A percentile compares a stretch with the other conserved stretches of the same genome.
These are phyloP conservation scores for Acanthopleura granulata DNA, from an alignment of 2,888 invertebrate species.

Conservation along the genomic window DNA sequence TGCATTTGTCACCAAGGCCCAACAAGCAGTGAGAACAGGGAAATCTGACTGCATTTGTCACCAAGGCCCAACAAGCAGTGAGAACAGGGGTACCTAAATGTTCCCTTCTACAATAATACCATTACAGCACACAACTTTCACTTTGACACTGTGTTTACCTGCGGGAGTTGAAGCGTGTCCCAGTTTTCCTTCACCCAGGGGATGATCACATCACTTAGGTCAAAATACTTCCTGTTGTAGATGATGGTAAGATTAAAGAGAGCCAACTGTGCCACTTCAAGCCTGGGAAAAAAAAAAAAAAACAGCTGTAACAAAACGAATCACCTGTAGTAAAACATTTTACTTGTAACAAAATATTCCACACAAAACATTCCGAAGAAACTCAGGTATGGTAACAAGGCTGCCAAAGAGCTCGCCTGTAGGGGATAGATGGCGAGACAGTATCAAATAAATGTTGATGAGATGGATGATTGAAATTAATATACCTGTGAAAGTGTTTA, in stretches of 20 bases:
- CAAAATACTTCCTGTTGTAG: conserved; percentile 86
- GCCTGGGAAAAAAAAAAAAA: conserved; percentile 75
- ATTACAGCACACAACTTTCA: too few relatives aligned
- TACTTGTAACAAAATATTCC: not conserved
- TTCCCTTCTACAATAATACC: too few relatives aligned
- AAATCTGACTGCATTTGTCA: not conserved
- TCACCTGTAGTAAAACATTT: not conserved
- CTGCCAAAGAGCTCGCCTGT: too few relatives aligned
- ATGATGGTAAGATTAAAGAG: conserved; percentile 88
- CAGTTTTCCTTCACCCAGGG: conserved; percentile 89
- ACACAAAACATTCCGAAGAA: not conserved
- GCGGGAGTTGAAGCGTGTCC: conserved; percentile 83
- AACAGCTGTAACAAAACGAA: conserved; percentile 16
- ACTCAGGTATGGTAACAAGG: too few relatives aligned
- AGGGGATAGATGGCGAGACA: too few relatives aligned
- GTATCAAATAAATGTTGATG: too few relatives aligned
- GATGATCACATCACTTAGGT: conserved; percentile 86
- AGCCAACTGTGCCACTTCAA: conserved; percentile 88
- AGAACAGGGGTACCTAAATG: too few relatives aligned
- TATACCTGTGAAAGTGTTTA: too few relatives aligned
- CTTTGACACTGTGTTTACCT: conserved; percentile 69
- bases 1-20: too few relatives aligned
- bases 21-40: not conserved
- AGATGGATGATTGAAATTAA: too few relatives aligned
- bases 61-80: too few relatives aligned